These are phyloP conservation scores for Microtus californicus DNA, from an alignment of 2,797 vertebrate genomes.

Conservation along the genomic window DNA sequence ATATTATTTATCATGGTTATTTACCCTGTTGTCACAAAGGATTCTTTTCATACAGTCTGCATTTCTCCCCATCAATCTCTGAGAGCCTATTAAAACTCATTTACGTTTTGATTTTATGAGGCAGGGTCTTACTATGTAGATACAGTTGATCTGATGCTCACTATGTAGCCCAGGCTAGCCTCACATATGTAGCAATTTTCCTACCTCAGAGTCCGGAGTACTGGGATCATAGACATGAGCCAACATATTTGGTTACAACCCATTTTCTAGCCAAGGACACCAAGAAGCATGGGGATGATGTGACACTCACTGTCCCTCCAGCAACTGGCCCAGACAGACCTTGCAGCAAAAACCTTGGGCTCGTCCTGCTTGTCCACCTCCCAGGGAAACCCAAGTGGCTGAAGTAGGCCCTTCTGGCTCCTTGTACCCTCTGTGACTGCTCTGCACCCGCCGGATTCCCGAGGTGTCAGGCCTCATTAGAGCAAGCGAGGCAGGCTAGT, in stretches of 20 bases:
- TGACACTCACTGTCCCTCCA: background rate
- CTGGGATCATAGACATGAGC: background rate
- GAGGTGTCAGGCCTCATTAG: constrained; percentile 86
- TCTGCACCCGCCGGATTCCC: constrained; percentile 75
- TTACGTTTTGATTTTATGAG: background rate
- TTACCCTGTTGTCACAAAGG: accelerated
- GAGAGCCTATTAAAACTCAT: background rate
- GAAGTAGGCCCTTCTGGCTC: background rate
- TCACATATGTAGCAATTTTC: background rate
- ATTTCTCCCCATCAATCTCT: background rate
- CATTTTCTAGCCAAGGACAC: constrained; percentile 25
- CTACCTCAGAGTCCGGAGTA: background rate
- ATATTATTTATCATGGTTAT: background rate
- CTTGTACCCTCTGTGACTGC: constrained; percentile 42
- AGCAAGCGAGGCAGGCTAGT: constrained; percentile 61
- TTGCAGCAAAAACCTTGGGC: background rate
- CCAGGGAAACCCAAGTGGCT: background rate
- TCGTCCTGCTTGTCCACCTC: background rate
- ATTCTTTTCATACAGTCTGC: background rate
- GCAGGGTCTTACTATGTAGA: background rate
- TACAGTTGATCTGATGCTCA: background rate
- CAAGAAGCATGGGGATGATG: background rate
- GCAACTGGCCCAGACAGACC: background rate
- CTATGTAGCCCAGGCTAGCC: background rate
- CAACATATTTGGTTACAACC: background rate